These are phyloP conservation scores for Urocyon cinereoargenteus DNA, from an alignment of 2,797 vertebrate species.

Conservation along the genomic window DNA sequence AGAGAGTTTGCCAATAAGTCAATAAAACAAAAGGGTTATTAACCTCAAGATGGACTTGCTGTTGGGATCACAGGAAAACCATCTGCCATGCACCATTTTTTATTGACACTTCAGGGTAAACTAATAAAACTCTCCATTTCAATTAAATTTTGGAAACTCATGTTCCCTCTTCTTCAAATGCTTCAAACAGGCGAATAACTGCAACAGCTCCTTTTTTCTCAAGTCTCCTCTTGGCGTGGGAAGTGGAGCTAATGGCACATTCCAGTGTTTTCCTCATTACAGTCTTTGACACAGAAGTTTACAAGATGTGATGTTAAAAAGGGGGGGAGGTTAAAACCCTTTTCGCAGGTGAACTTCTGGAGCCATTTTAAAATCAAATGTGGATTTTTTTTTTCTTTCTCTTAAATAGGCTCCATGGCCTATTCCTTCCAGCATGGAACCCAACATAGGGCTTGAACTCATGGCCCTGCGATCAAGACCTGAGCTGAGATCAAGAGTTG, in stretches of 20 bases:
- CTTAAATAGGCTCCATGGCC: not conserved
- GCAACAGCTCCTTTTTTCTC: not conserved
- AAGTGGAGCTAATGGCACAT: not conserved
- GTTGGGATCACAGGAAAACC: not conserved
- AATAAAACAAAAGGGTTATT: slow-evolving; percentile 52
- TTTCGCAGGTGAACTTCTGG: not conserved
- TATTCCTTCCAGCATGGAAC: not conserved
- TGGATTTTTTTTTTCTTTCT: not conserved
- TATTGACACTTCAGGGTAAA: slow-evolving; percentile 79
- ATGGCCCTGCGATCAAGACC: not conserved
- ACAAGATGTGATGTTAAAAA: accelerated
- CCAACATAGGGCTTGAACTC: not conserved
- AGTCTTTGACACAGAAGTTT: not conserved
- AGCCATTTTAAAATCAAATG: not conserved
- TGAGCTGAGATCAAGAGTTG: not conserved
- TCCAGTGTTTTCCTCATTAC: not conserved
- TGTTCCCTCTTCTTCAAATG: not conserved
- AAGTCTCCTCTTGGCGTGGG: not conserved
- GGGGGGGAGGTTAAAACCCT: not conserved
- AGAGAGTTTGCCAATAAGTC: slow-evolving; percentile 21
- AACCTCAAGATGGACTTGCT: slow-evolving; percentile 16
- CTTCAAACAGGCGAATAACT: not conserved
- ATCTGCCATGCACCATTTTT: slow-evolving; percentile 66
- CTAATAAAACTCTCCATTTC: slow-evolving; percentile 78
- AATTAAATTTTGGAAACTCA: slow-evolving; percentile 62